Conservation (phyloP, 2,113 vertebrate species). For the Brienomyrus brachyistius region DNA sequence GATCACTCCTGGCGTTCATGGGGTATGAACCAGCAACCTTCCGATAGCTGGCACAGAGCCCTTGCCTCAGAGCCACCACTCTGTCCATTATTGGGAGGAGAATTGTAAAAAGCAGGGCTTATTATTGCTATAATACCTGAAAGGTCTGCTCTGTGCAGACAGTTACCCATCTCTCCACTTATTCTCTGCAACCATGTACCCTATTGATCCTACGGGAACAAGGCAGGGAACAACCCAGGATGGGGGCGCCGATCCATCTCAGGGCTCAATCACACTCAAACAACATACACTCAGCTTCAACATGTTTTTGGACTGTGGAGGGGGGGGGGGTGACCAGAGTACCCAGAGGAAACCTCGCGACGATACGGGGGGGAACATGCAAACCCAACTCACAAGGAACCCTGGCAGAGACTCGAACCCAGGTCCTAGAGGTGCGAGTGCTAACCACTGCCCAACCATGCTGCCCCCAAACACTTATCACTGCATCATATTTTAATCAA, state of each 20-base stretch:
- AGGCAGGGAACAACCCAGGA: not conserved
- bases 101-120: not conserved
- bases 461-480: not conserved
- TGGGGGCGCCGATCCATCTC: not conserved
- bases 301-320: not conserved
- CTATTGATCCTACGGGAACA: not conserved
- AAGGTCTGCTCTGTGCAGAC: not conserved
- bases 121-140: not conserved
- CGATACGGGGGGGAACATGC: not conserved
- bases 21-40: no score
- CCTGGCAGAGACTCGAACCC: not conserved
- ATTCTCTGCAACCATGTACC: not conserved
- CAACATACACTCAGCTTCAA: not conserved
- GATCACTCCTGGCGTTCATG: no score
- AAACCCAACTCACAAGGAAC: not conserved
- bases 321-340: not conserved
- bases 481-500: not conserved
- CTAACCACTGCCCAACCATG: not conserved
- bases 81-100: not conserved
- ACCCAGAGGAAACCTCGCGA: not conserved
- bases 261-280: not conserved
- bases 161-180: not conserved
- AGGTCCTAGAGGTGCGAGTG: not conserved
- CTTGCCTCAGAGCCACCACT: no score
- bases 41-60: no score